phyloP scores from a whole-genome alignment of 2,888 invertebrate genomes.

The Physocephala rufipes region DNA sequence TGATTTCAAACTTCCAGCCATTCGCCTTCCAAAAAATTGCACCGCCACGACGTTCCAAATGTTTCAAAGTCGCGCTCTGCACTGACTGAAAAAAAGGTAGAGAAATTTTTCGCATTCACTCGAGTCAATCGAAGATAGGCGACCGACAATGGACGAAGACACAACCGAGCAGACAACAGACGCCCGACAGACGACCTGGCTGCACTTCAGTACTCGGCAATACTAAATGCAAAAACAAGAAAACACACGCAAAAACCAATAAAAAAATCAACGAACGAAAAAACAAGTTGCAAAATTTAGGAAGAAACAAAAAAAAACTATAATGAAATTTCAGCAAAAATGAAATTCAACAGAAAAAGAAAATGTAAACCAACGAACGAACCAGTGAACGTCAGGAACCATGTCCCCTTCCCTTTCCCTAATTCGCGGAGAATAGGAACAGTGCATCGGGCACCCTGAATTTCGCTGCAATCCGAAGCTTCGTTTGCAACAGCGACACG shows the following conservation, averaged over 20 bases:
- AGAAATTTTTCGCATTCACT: slow-evolving; percentile 58
- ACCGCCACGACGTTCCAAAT: slow-evolving; percentile 45
- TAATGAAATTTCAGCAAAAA: background rate
- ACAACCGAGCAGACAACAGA: background rate
- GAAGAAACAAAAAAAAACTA: slow-evolving; percentile 7
- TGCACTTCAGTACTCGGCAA: background rate
- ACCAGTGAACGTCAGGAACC: background rate
- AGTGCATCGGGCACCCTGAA: slow-evolving; percentile 17
- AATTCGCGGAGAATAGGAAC: no score
- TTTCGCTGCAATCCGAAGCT: slow-evolving; percentile 20
- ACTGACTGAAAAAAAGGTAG: slow-evolving; percentile 63
- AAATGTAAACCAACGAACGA: slow-evolving; percentile 29
- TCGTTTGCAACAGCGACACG: background rate
- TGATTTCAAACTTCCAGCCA: background rate
- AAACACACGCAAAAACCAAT: background rate
- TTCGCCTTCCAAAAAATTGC: background rate
- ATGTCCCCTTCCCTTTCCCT: background rate
- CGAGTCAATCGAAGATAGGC: slow-evolving; percentile 34
- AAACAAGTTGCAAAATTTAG: slow-evolving; percentile 14
- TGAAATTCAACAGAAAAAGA: slow-evolving; percentile 13
- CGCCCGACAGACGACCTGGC: slow-evolving; percentile 2
- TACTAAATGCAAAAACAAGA: slow-evolving; percentile 10
- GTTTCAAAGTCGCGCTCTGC: slow-evolving; percentile 63
- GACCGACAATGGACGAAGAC: background rate
- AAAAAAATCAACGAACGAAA: background rate